Evolutionary conservation across 2,888 invertebrate genomes (phyloP), one percentile per base, ranked within the genome.

Genomic region (Dasypogon diadema): DNA sequence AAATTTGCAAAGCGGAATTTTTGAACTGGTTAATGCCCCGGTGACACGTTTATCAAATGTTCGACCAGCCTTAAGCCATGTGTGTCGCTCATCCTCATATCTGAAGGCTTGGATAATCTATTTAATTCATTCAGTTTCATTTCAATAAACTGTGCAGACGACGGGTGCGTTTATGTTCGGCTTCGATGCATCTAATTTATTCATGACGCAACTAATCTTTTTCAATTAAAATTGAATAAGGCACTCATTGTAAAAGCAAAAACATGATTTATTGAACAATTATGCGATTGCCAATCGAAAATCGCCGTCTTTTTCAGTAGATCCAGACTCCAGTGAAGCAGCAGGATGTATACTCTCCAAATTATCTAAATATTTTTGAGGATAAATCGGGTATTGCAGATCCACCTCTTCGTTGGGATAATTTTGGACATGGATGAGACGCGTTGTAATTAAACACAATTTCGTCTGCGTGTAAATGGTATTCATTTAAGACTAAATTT

Each of bases 381-480:
- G n/a, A 12, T 42, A 42, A 42, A 42, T 12, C 10, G 12, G n/a
- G n/a, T 42, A 42, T 42, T 42, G 42, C 10, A 42, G n/a, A 12
- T 42, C 12, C n/a, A n/a, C 12, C 42, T 54, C 14, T 6, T 18
- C 8, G 22, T 12, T 8, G 21, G 12, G 54, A 18, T 54, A 54
- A 54, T 54, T 54, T 54, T 22, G 54, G 54, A 54, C 12, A 54
- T 54, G 54, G 22, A 54, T 54, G 54, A 21, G 18, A 56, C 56
- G 30, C 58, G 14, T 22, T 65, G 46, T 42, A 46, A 65, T 65
- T 65, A 65, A 21, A 65, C 63, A 65, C 24, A 42, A 65, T 65
- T 65, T n/a, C 14, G 63, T 65, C 63, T 46, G 63, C 63, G 63
- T 42, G n/a, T 46, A 65, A 65, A 65, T 65, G 42, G 22, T 22